These are phyloP conservation scores for Drosophila bifasciata DNA, from an alignment of 1,140 invertebrate species.

Conservation along the genomic window DNA sequence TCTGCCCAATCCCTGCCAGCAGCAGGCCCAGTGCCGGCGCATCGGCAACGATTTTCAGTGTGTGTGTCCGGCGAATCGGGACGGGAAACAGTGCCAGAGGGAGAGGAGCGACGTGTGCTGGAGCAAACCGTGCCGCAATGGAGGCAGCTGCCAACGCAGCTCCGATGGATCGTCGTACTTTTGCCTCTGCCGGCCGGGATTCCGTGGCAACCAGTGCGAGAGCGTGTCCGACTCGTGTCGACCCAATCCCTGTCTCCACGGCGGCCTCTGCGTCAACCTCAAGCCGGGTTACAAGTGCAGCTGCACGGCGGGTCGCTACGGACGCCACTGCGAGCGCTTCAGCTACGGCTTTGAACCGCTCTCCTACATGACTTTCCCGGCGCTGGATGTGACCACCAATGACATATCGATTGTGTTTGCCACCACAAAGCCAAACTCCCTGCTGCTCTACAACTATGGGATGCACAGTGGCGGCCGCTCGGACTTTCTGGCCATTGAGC, in stretches of 20 bases:
- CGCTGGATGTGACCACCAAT: slow-evolving; percentile 93
- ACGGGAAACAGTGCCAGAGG: slow-evolving; percentile 93
- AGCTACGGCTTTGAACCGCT: slow-evolving; percentile 95
- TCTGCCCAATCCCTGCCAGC: slow-evolving; percentile 94
- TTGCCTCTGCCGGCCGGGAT: slow-evolving; percentile 94
- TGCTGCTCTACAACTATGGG: slow-evolving; percentile 96
- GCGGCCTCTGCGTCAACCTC: slow-evolving; percentile 92
- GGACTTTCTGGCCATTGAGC: slow-evolving; percentile 95
- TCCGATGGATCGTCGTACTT: slow-evolving; percentile 94
- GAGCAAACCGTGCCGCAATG: slow-evolving; percentile 93
- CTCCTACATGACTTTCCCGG: slow-evolving; percentile 94
- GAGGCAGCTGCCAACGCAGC: slow-evolving; percentile 94
- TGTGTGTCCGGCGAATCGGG: slow-evolving; percentile 89
- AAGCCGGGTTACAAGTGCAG: slow-evolving; percentile 94
- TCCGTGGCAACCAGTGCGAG: slow-evolving; percentile 94
- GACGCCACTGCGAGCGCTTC: slow-evolving; percentile 94
- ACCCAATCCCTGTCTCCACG: slow-evolving; percentile 94
- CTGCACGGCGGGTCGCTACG: slow-evolving; percentile 94
- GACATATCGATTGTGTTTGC: slow-evolving; percentile 96
- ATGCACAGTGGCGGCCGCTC: slow-evolving; percentile 93
- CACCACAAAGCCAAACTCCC: slow-evolving; percentile 93
- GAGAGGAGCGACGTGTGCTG: slow-evolving; percentile 93
- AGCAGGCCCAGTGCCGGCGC: slow-evolving; percentile 91
- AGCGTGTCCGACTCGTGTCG: slow-evolving; percentile 93
- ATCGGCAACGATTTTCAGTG: slow-evolving; percentile 93